phyloP scores from a whole-genome alignment of 2,888 invertebrate genomes.

The Trichopria drosophilae region DNA sequence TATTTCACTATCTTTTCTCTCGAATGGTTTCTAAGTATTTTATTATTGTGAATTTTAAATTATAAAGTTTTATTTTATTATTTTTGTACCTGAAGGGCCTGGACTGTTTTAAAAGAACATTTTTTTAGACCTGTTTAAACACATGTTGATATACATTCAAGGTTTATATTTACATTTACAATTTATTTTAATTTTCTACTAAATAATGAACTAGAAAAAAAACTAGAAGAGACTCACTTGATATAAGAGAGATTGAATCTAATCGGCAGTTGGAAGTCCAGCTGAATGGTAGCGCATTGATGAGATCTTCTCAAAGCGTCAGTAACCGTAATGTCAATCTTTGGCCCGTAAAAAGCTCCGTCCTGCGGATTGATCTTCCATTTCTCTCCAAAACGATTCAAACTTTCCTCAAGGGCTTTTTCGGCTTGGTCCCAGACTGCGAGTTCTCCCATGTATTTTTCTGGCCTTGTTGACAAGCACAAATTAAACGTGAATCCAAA shows the following conservation, averaged over 20 bases:
- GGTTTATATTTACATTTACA: too few relatives aligned
- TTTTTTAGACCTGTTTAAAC: too few relatives aligned
- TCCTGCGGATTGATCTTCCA: slow-evolving; percentile 94
- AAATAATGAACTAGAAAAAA: slow-evolving; percentile 3
- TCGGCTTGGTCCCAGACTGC: slow-evolving; percentile 92
- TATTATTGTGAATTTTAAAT: too few relatives aligned
- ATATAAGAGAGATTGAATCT: slow-evolving; percentile 82
- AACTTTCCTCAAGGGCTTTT: slow-evolving; percentile 81
- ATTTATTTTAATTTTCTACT: neutral
- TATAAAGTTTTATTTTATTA: too few relatives aligned
- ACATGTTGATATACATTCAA: too few relatives aligned
- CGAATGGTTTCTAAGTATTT: too few relatives aligned
- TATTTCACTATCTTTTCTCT: too few relatives aligned
- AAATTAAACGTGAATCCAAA: slow-evolving; percentile 96
- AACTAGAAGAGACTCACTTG: slow-evolving; percentile 59
- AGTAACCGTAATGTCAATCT: slow-evolving; percentile 95
- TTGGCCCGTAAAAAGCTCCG: slow-evolving; percentile 99
- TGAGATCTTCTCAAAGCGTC: slow-evolving; percentile 88
- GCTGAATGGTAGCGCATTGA: slow-evolving; percentile 97
- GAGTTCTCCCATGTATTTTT: slow-evolving; percentile 87
- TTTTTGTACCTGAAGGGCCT: too few relatives aligned
- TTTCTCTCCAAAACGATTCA: slow-evolving; percentile 81
- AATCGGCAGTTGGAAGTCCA: slow-evolving; percentile 97
- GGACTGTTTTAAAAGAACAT: too few relatives aligned
- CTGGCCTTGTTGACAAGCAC: slow-evolving; percentile 91